Base-by-base conservation (phyloP, 2,888 invertebrate species). In the Tiphia femorata region DNA sequence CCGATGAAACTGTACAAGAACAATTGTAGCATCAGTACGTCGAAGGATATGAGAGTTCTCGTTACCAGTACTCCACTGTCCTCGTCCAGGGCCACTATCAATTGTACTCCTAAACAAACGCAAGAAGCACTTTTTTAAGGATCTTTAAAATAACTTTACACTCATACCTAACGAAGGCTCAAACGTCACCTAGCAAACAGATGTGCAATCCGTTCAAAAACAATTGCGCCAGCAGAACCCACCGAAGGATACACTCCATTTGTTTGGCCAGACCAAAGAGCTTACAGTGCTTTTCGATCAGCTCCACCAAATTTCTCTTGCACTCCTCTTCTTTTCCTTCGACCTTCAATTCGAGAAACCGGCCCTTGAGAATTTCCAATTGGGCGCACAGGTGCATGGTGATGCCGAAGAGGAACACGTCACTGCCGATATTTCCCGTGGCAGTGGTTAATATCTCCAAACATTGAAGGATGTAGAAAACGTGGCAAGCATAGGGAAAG, bases 301-400 rank as follows among this genome's bases (percentile, higher is more conserved):
- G 25, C 5, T 19, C 12, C 20, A n/a, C 4, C n/a, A 33, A 14
- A n/a, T n/a, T 8, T 5, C 33, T 4, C 8, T 14, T n/a, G 12
- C 33, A 33, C 2, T 33, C 1, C 1, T 1, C 14, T 3, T 33
- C 6, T 3, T 1, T 33, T 12, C 14, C 12, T 4, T 33, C 33
- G 3, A n/a, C 12, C 4, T 14, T 14, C 5, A 33, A 33, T 4
- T 8, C 4, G 1, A n/a, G 2, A 12, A 33, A 57, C 0, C 49
- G 21, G 6, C 8, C 1, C 2, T 23, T 75, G 5, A 82, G 47
- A 27, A 80, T 59, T 23, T 77, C 71, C 2, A 80, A 59, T 29
- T 81, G 81, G 6, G 77, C 82, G 35, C 81, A 82, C 6, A 82
- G 33, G 20, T 82, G 80, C 65, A 81, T 76, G 2, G 70, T 51